A percentile compares a stretch with the other conserved stretches of the same genome.
Evolutionary conservation across 1,140 invertebrate genomes (phyloP).

Genomic region (Papilio dardanus): DNA sequence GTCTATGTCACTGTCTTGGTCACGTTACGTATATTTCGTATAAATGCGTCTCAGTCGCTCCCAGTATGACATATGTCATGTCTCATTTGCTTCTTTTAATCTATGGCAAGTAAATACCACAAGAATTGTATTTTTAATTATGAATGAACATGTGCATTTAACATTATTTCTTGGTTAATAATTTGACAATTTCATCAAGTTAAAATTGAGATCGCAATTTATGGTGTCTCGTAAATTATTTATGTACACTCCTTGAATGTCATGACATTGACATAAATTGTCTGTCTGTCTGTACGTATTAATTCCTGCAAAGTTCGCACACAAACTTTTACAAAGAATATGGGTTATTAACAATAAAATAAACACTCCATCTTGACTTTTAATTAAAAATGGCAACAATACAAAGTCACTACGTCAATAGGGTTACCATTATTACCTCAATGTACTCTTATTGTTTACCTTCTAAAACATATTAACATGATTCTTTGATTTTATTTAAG

Average conservation of each 20-base stretch:
- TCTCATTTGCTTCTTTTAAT: too few relatives aligned
- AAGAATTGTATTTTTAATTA: too few relatives aligned
- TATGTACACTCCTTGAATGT: constrained; percentile 12
- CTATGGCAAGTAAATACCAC: too few relatives aligned
- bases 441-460: not conserved
- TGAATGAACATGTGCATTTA: too few relatives aligned
- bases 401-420: constrained; percentile 56
- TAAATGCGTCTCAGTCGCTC: too few relatives aligned
- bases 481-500: not conserved
- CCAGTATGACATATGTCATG: too few relatives aligned
- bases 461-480: not conserved
- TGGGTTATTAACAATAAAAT: constrained; percentile 28
- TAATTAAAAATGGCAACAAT: constrained; percentile 65
- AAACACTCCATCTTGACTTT: constrained; percentile 44
- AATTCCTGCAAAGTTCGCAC: constrained; percentile 1
- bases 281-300: not conserved
- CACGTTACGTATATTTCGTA: too few relatives aligned
- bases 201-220: constrained; percentile 8
- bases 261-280: constrained; percentile 15
- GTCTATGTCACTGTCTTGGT: too few relatives aligned
- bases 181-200: not conserved
- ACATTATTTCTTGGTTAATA: not conserved
- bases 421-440: constrained; percentile 37
- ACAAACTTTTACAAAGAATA: constrained; percentile 9
- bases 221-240: constrained; percentile 12